Base-by-base conservation (phyloP, 2,113 vertebrate genomes). In the Zosterops lateralis region DNA sequence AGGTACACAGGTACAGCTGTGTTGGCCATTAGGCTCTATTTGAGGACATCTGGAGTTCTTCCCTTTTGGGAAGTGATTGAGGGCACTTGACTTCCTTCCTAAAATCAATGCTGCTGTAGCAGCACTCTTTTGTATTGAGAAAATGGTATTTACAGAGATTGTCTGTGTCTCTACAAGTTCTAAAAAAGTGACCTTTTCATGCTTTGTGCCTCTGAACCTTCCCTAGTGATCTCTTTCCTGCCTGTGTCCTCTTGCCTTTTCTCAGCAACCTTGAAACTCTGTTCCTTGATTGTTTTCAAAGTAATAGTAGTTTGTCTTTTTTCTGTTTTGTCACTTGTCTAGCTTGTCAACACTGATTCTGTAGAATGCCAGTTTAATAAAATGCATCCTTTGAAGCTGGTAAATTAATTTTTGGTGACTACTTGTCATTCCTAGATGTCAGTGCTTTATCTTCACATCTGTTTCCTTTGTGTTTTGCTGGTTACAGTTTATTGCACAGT, bases 1-100 rank as follows among this genome's bases (percentile, higher is more conserved):
- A 42, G 22, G n/a, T 53, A 51, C 10, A 3, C 14, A 26, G 20
- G 4, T 68, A n/a, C 24, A 44, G 58, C 48, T 0, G 0, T 47
- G 5, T 70, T 77, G 34, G 18, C 26, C 10, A 1, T 40, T 65
- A 44, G 12, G 5, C 62, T 82, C 34, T 82, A 0, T 28, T 7
- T 56, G 48, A 40, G 29, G 20, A 21, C 34, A 7, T 48, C 19
- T 32, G 42, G 16, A 84, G 8, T 70, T 72, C 31, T 76, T 84
- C 17, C 4, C 14, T 82, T 84, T 32, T 51, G 71, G 10, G 24
- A 34, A 48, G 26, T 21, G 17, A 29, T 19, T 67, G 48, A 36
- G 68, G 53, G 29, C 10, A 31, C 10, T 28, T 68, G 19, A 28
- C 42, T 84, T 75, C 17, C 50, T 89, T 64, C 25, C 25, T 79